Percentiles rank a stretch among this genome's conserved stretches.
Conservation (phyloP, 92 coral and sea anemone species). For the Anthopleura xanthogrammica region DNA sequence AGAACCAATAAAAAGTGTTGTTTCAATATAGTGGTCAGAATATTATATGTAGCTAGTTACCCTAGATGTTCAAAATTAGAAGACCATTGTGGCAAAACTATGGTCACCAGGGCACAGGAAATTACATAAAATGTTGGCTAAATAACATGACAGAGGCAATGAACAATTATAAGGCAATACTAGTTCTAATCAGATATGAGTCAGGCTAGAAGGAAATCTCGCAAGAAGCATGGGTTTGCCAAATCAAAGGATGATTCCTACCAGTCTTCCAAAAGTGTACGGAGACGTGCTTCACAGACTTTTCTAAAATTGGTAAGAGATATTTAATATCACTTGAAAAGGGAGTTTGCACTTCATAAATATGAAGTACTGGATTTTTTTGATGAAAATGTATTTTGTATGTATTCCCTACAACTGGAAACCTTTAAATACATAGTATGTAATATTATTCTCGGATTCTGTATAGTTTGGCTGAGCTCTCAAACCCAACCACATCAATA, state of each 20-base stretch:
- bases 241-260: slow-evolving; percentile 65
- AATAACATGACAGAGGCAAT: slow-evolving; percentile 8
- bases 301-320: slow-evolving; percentile 47
- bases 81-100: slow-evolving; percentile 6
- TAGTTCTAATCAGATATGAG: slow-evolving; percentile 31
- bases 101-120: slow-evolving; percentile 6
- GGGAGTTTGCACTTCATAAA: neutral
- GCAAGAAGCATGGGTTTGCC: slow-evolving; percentile 43
- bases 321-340: neutral
- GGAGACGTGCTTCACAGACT: slow-evolving; percentile 53
- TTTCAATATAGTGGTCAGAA: neutral
- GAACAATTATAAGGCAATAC: neutral
- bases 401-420: too few species aligned
- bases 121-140: slow-evolving; percentile 11
- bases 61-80: neutral
- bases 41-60: neutral
- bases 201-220: slow-evolving; percentile 47
- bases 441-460: too few species aligned
- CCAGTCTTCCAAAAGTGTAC: slow-evolving; percentile 45
- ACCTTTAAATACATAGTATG: too few species aligned
- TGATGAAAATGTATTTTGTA: too few species aligned
- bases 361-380: neutral
- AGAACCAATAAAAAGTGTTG: neutral
- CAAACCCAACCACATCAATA: too few species aligned
- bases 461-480: too few species aligned